Evolutionary conservation across 2,888 invertebrate genomes (phyloP), one percentile per base, ranked within the genome.

Genomic region (Drosophila austrosaltans): DNA sequence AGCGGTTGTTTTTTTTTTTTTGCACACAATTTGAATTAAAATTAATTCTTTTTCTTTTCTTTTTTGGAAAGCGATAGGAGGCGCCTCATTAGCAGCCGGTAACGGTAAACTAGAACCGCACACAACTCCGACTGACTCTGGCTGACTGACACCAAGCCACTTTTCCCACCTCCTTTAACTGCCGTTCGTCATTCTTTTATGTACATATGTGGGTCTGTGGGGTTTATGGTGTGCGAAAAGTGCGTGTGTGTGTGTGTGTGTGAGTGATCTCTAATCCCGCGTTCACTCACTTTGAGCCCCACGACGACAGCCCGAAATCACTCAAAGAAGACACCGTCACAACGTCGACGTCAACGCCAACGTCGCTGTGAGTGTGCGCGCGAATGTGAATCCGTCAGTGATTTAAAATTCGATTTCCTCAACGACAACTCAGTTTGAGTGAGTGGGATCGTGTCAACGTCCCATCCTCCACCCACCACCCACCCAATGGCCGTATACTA

Each of bases 131-230:
- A 59, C 63, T 32, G 40, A 58, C 40, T 40, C 48, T 20, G 39
- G 36, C 66, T 78, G 76, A 78, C 72, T 75, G 56, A 36, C 76
- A 80, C 87, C 84, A 83, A 90, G 79, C 82, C 81, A 81, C 77
- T 80, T 57, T 78, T 78, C 80, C 83, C 22, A 76, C 69, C 80
- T 85, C 87, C 82, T 82, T 82, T 72, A 74, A 79, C 82, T 63
- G 66, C 73, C 76, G 83, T 80, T 63, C 67, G 71, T 63, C 63
- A 57, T 30, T 58, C 63, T 44, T 53, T 20, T 32, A 60, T 66
- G 62, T 36, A 36, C 36, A 36, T 36, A 2, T 28, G 44, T 40
- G 32, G 54, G 28, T 63, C 63, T 72, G 66, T 44, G 66, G 66
- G 61, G 66, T 58, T 64, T 62, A 32, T 59, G 32, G 59, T 61